phyloP scores from a whole-genome alignment of 2,113 vertebrate genomes.

The Capra hircus region DNA sequence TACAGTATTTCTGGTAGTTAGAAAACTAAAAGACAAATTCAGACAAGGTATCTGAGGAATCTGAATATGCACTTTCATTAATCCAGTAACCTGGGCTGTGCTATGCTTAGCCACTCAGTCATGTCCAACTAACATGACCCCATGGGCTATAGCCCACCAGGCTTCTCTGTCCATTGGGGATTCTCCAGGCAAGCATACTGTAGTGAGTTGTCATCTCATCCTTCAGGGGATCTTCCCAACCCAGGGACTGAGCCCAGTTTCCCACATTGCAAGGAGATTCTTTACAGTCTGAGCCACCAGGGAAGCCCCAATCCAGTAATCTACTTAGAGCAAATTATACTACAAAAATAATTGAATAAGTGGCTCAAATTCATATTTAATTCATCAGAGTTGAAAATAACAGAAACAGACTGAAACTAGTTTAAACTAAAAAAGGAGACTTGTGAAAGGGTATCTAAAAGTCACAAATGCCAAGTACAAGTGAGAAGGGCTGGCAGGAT shows the following conservation, averaged over 20 bases:
- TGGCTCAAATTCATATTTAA: background rate
- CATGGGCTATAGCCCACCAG: background rate
- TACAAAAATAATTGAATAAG: background rate
- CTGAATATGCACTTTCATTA: background rate
- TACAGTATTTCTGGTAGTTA: background rate
- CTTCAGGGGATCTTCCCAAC: background rate
- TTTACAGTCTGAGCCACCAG: background rate
- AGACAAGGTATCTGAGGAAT: background rate
- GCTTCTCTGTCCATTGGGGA: background rate
- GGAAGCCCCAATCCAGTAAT: background rate
- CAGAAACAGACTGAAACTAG: background rate
- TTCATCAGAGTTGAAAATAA: constrained; percentile 15
- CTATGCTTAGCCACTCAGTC: background rate
- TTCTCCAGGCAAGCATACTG: background rate
- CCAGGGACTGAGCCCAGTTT: background rate
- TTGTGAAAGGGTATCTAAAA: background rate
- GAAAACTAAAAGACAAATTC: background rate
- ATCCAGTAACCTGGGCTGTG: background rate
- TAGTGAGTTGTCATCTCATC: background rate
- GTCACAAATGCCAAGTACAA: background rate
- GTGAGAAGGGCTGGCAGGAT: background rate
- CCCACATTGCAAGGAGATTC: background rate
- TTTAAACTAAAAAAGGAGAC: background rate
- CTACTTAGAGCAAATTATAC: background rate
- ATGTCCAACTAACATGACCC: background rate